A percentile compares a stretch with the other conserved stretches of the same genome.
Conservation (phyloP, 2,888 invertebrate species). For the Theretra japonica region DNA sequence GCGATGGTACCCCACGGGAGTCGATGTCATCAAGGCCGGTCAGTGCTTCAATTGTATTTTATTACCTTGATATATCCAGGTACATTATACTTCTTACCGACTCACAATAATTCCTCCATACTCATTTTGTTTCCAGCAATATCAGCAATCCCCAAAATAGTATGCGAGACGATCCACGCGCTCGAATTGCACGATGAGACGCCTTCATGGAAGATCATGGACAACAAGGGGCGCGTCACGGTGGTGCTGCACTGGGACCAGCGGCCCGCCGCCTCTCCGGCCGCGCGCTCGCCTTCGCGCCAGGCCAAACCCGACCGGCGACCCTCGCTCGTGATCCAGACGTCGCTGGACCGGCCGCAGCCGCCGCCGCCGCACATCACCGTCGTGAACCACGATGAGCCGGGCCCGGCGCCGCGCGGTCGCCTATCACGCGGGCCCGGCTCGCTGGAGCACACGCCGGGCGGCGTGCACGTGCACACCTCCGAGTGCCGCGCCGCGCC, state of each 20-base stretch:
- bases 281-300: slow-evolving; percentile 82
- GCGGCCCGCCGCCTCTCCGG: slow-evolving; percentile 88
- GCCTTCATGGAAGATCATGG: slow-evolving; percentile 99
- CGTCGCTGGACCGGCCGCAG: slow-evolving; percentile 89
- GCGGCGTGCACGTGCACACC: slow-evolving; percentile 93
- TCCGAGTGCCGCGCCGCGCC: slow-evolving; percentile 88
- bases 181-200: slow-evolving; percentile 98
- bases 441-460: slow-evolving; percentile 85
- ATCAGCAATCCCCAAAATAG: slow-evolving; percentile 97
- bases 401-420: slow-evolving; percentile 88
- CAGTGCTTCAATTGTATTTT: slow-evolving; percentile 52
- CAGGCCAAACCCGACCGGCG: slow-evolving; percentile 84
- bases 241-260: slow-evolving; percentile 99
- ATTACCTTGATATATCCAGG: neutral
- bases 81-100: neutral
- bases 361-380: slow-evolving; percentile 94
- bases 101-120: neutral
- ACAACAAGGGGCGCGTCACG: slow-evolving; percentile 98
- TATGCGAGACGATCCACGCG: slow-evolving; percentile 98
- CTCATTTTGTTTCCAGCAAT: slow-evolving; percentile 87
- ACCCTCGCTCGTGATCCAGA: slow-evolving; percentile 90
- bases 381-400: slow-evolving; percentile 96
- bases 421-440: slow-evolving; percentile 90
- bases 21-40: slow-evolving; percentile 98
- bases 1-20: slow-evolving; percentile 96